Percentiles rank a stretch among this genome's conserved stretches.
phyloP scores from a whole-genome alignment of 2,888 invertebrate species.

The Entomobrya proxima region DNA sequence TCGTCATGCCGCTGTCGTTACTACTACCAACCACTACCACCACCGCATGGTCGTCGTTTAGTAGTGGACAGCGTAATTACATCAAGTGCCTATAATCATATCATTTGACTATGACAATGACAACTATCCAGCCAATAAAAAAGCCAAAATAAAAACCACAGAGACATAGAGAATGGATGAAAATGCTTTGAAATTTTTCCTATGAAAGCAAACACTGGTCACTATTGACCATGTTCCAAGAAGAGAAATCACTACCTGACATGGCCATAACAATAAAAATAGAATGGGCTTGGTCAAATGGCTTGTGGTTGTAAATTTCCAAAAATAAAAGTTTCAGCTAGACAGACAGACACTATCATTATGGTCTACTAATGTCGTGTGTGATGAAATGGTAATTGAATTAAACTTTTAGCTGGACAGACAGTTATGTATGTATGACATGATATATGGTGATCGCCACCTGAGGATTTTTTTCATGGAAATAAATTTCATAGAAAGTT shows the following conservation, averaged over 20 bases:
- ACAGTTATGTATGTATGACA: not conserved
- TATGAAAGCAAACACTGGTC: too few species aligned
- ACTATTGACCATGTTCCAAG: not conserved
- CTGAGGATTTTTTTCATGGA: not conserved
- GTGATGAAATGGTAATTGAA: not conserved
- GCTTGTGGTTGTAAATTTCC: constrained; percentile 21
- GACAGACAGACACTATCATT: constrained; percentile 20
- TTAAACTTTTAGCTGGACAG: constrained; percentile 20
- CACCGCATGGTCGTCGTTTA: not conserved
- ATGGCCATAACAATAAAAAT: constrained; percentile 43
- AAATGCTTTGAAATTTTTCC: too few species aligned
- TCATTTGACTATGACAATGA: constrained; percentile 20
- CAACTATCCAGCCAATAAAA: not conserved
- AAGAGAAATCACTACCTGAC: not conserved
- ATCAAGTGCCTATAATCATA: constrained; percentile 57
- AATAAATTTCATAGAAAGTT: not conserved
- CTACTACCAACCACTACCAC: too few species aligned
- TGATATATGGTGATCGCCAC: too few species aligned
- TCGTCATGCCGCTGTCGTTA: too few species aligned
- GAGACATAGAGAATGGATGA: not conserved
- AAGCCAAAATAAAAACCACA: not conserved
- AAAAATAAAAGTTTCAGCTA: too few species aligned
- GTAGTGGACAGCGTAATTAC: constrained; percentile 45
- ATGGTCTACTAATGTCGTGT: not conserved
- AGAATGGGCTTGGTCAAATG: constrained; percentile 45